These are phyloP conservation scores for Pristionchus mayeri DNA, from an alignment of 2,888 invertebrate species.

Conservation along the genomic window DNA sequence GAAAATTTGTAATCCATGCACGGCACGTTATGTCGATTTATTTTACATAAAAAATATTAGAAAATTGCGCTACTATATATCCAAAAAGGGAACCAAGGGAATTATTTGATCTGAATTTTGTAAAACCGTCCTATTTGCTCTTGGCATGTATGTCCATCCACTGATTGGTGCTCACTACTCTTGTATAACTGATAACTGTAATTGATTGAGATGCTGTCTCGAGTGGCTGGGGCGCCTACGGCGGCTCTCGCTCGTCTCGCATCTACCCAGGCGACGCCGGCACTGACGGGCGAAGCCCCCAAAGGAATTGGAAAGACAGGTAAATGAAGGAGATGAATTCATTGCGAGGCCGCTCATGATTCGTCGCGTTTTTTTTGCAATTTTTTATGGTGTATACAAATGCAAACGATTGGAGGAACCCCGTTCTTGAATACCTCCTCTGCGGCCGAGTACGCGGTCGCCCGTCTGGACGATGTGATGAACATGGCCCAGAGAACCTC, in stretches of 20 bases:
- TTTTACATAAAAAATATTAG: too few species aligned
- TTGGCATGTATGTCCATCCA: too few species aligned
- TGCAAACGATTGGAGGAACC: constrained; percentile 59
- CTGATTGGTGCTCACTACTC: too few species aligned
- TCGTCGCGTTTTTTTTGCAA: too few species aligned
- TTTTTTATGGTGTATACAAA: too few species aligned
- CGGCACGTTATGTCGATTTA: too few species aligned
- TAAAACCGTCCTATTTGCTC: too few species aligned
- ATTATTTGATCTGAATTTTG: too few species aligned
- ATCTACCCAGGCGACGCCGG: constrained; percentile 43
- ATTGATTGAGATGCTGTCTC: constrained; percentile 11
- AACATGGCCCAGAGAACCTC: constrained; percentile 81
- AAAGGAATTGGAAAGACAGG: constrained; percentile 70
- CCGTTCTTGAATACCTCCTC: constrained; percentile 69
- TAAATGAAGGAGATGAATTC: constrained; percentile 20
- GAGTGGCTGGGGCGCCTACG: constrained; percentile 36
- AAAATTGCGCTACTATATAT: too few species aligned
- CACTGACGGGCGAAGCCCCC: constrained; percentile 59
- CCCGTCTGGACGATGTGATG: constrained; percentile 74
- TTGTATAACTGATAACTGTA: background rate
- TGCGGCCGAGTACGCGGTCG: constrained; percentile 73
- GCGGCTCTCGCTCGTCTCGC: constrained; percentile 44
- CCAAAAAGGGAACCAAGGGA: too few species aligned
- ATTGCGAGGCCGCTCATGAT: too few species aligned
- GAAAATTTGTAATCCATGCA: too few species aligned